These are phyloP conservation scores for Desmodus rotundus DNA, from an alignment of 2,113 vertebrate genomes.

Conservation along the genomic window DNA sequence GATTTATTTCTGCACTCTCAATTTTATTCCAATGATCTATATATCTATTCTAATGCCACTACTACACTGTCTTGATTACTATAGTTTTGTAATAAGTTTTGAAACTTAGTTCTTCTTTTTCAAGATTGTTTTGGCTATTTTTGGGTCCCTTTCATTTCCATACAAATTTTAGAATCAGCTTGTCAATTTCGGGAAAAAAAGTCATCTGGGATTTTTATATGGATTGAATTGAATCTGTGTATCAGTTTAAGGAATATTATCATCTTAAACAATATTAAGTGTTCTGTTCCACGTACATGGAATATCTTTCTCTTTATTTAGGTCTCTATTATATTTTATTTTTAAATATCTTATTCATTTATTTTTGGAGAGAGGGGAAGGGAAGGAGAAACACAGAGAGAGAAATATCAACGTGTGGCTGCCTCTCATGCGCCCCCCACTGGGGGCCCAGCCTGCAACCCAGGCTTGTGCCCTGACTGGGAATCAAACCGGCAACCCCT, in stretches of 20 bases:
- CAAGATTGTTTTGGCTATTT: neutral
- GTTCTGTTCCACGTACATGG: neutral
- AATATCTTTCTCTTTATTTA: neutral
- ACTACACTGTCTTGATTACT: neutral
- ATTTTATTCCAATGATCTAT: neutral
- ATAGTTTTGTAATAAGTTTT: neutral
- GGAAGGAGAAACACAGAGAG: too few species aligned
- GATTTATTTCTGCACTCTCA: neutral
- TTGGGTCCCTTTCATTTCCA: neutral
- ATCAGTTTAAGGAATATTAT: neutral
- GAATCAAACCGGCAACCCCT: too few species aligned
- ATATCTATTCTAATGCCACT: neutral
- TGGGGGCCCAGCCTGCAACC: too few species aligned
- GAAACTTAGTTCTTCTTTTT: neutral
- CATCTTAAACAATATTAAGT: neutral
- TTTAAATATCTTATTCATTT: too few species aligned
- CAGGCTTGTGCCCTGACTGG: too few species aligned
- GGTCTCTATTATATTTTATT: neutral
- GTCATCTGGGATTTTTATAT: neutral
- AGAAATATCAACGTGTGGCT: too few species aligned
- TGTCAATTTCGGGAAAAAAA: neutral
- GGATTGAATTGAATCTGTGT: neutral
- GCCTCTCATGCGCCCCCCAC: too few species aligned
- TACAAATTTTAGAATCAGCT: neutral
- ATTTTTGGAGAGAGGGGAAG: too few species aligned